Evolutionary conservation across 2,797 vertebrate species (phyloP).

Genomic region (Halcyon leucocephala): DNA sequence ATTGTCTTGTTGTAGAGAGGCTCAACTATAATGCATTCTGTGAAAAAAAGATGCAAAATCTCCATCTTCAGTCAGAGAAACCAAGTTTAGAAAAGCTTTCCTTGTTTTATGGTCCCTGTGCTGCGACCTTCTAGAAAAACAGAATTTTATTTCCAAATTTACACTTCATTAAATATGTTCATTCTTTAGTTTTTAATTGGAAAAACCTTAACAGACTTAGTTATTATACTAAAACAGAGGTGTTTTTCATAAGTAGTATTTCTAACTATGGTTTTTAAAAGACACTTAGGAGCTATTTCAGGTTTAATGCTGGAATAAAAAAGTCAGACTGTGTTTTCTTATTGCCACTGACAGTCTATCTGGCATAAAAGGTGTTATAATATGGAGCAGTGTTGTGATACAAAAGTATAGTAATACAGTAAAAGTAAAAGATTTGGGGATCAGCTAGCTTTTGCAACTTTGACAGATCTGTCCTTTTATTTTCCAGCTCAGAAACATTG

Average conservation of each 20-base stretch:
- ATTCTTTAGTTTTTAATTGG: not conserved
- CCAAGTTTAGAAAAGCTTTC: not conserved
- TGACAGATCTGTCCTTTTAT: not conserved
- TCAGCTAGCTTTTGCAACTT: not conserved
- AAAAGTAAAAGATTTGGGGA: not conserved
- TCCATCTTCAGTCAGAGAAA: not conserved
- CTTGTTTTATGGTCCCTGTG: not conserved
- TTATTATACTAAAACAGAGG: not conserved
- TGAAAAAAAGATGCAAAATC: not conserved
- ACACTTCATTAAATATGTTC: not conserved
- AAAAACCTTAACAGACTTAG: not conserved
- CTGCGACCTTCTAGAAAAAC: not conserved
- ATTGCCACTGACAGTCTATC: not conserved
- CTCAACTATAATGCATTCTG: not conserved
- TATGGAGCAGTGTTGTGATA: not conserved
- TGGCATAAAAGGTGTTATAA: not conserved
- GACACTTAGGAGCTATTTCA: not conserved
- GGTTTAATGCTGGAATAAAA: not conserved
- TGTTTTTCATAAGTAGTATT: rapidly evolving
- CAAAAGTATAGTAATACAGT: not conserved
- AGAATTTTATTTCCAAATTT: not conserved
- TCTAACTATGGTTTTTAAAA: not conserved
- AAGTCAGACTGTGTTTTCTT: not conserved
- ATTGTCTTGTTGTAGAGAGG: not conserved
- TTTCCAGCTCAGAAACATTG: not conserved